phyloP scores from a whole-genome alignment of 2,888 invertebrate genomes.

The Ferdinandea cuprea region DNA sequence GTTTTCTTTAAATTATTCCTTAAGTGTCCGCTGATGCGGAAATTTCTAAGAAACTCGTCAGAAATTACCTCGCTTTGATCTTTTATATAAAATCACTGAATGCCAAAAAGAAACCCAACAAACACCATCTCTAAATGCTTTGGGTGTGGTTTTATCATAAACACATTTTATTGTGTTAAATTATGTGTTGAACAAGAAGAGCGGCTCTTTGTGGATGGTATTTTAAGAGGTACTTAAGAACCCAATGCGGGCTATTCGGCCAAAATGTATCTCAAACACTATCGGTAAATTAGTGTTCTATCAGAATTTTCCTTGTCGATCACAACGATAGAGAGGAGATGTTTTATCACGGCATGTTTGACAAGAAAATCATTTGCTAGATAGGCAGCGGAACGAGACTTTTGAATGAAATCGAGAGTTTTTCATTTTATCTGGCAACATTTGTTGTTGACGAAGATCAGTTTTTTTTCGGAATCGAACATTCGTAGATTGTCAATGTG shows the following conservation, averaged over 20 bases:
- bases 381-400: neutral
- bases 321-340: conserved; percentile 24
- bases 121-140: neutral
- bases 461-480: neutral
- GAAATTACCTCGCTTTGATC: conserved; percentile 32
- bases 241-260: conserved; percentile 1
- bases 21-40: conserved; percentile 45
- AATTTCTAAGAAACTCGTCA: conserved; percentile 53
- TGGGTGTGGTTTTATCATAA: conserved; percentile 58
- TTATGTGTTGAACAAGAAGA: conserved; percentile 48
- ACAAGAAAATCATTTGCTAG: conserved; percentile 24
- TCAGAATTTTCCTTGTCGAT: conserved; percentile 44
- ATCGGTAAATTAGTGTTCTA: conserved; percentile 64
- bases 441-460: neutral
- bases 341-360: conserved; percentile 40
- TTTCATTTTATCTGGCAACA: conserved; percentile 9
- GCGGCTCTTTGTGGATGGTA: conserved; percentile 63
- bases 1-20: conserved; percentile 33
- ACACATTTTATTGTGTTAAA: conserved; percentile 31
- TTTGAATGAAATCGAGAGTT: conserved; percentile 8
- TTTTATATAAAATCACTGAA: conserved; percentile 56
- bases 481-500: neutral
- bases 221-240: conserved; percentile 49
- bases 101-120: conserved; percentile 3
- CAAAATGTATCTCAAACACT: conserved; percentile 33